Conservation (phyloP, 2,113 vertebrate genomes). For the Edolisoma coerulescens region DNA sequence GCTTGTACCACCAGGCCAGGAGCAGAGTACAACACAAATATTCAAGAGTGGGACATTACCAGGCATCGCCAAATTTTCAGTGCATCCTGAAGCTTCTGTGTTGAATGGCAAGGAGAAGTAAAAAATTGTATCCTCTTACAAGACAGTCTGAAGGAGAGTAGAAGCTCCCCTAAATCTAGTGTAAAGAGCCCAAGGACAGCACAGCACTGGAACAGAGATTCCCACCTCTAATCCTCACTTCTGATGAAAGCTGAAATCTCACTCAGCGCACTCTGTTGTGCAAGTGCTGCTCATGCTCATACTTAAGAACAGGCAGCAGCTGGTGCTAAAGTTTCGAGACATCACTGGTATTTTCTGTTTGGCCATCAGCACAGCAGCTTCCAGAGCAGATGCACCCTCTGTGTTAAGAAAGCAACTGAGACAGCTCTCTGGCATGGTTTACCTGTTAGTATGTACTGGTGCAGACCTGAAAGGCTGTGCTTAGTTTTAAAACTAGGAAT, state of each 20-base stretch:
- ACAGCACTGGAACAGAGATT: background rate
- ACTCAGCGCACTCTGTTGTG: background rate
- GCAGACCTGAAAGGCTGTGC: background rate
- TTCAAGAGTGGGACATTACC: background rate
- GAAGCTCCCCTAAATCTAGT: background rate
- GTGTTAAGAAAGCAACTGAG: background rate
- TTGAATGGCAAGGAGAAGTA: background rate
- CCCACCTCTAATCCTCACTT: background rate
- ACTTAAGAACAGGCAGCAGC: background rate
- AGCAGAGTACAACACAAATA: background rate
- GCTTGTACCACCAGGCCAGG: background rate
- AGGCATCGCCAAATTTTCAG: background rate
- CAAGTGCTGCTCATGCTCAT: background rate
- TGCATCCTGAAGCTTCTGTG: background rate
- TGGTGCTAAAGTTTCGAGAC: background rate
- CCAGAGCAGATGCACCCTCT: background rate
- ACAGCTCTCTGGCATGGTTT: background rate
- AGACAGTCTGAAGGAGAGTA: background rate
- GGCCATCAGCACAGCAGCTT: background rate
- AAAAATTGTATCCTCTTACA: background rate
- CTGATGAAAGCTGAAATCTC: background rate
- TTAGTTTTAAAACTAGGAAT: background rate
- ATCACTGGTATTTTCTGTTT: background rate
- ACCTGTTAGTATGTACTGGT: background rate
- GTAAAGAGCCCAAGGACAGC: background rate